phyloP scores from a whole-genome alignment of 1,140 invertebrate species.

The Cotesia typhae region DNA sequence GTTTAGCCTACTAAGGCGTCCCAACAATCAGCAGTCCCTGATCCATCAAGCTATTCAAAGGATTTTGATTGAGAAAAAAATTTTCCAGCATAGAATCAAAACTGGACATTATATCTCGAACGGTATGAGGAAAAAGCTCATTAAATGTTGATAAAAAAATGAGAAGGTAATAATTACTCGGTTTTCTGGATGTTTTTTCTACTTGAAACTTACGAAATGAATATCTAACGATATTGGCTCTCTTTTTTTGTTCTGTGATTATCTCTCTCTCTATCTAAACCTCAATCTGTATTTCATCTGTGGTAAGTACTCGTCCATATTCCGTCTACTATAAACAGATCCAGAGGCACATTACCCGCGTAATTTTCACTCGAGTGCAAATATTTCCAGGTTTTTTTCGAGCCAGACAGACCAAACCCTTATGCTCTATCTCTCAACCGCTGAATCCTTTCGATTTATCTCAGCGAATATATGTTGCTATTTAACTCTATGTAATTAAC shows the following conservation, averaged over 20 bases:
- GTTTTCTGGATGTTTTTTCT: conserved; percentile 62
- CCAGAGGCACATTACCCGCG: conserved; percentile 36
- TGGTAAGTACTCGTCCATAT: conserved; percentile 36
- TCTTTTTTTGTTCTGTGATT: conserved; percentile 30
- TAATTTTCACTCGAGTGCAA: conserved; percentile 52
- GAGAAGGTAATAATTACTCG: conserved; percentile 26
- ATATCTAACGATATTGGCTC: conserved; percentile 63
- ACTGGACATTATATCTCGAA: too few relatives aligned
- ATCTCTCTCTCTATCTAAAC: conserved; percentile 25
- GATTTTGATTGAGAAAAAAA: too few relatives aligned
- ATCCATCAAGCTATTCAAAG: too few relatives aligned
- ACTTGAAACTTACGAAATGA: conserved; percentile 64
- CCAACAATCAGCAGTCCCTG: too few relatives aligned
- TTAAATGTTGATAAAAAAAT: too few relatives aligned
- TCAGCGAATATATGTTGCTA: neutral
- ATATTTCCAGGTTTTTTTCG: conserved; percentile 48
- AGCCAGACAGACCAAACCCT: conserved; percentile 23
- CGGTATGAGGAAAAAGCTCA: too few relatives aligned
- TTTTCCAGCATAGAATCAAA: too few relatives aligned
- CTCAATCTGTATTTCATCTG: conserved; percentile 22
- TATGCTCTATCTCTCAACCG: too few relatives aligned
- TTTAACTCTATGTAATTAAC: too few relatives aligned
- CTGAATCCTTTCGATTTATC: neutral
- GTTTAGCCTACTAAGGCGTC: too few relatives aligned
- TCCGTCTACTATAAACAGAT: conserved; percentile 6